A percentile compares a stretch with the other conserved stretches of the same genome.
phyloP scores from a whole-genome alignment of 2,888 invertebrate species.

The Heteromurus nitidus region DNA sequence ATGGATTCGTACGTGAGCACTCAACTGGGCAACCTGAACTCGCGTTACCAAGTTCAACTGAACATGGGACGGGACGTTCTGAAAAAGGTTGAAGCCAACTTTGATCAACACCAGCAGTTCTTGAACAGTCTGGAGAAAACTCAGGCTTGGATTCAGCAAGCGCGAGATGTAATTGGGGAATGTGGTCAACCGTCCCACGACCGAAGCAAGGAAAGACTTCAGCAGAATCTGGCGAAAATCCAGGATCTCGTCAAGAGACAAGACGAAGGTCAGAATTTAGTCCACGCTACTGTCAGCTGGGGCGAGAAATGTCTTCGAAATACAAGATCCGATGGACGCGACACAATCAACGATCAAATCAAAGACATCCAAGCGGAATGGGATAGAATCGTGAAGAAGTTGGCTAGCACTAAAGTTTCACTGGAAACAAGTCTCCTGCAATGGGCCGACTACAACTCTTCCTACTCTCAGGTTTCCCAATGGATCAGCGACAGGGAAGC shows the following conservation, averaged over 20 bases:
- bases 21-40: slow-evolving; percentile 89
- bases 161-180: slow-evolving; percentile 87
- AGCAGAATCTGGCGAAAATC: slow-evolving; percentile 83
- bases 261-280: slow-evolving; percentile 90
- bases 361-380: slow-evolving; percentile 94
- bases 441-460: slow-evolving; percentile 97
- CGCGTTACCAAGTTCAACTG: slow-evolving; percentile 90
- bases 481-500: slow-evolving; percentile 96
- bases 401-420: slow-evolving; percentile 92
- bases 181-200: slow-evolving; percentile 84
- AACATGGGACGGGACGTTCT: slow-evolving; percentile 92
- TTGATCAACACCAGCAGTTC: slow-evolving; percentile 89
- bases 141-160: slow-evolving; percentile 90
- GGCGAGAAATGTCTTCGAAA: slow-evolving; percentile 92
- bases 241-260: slow-evolving; percentile 85
- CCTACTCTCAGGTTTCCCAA: slow-evolving; percentile 92
- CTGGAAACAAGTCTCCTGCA: slow-evolving; percentile 92
- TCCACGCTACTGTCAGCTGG: slow-evolving; percentile 90
- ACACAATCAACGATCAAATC: slow-evolving; percentile 89
- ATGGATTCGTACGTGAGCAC: slow-evolving; percentile 91
- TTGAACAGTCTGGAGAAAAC: slow-evolving; percentile 85
- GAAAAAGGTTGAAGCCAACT: slow-evolving; percentile 92
- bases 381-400: slow-evolving; percentile 92
- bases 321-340: slow-evolving; percentile 91
- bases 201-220: slow-evolving; percentile 84